Evolutionary conservation across 2,888 invertebrate species (phyloP).

Genomic region (Shargacucullia verbasci): DNA sequence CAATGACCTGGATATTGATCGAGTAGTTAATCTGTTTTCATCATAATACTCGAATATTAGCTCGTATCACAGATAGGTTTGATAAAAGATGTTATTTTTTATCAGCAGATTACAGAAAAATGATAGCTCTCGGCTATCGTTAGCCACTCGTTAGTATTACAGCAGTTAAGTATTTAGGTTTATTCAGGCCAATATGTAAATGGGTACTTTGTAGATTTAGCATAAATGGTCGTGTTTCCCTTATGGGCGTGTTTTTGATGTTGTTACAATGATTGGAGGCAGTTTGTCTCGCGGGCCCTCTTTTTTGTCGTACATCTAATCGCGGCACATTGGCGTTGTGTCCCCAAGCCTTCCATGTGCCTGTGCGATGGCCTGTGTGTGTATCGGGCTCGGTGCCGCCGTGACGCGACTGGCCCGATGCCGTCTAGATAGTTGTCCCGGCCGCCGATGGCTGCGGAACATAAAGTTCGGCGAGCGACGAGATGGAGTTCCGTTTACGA

Average conservation of each 20-base stretch:
- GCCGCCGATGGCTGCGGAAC: background rate
- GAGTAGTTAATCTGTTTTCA: no score
- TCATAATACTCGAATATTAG: no score
- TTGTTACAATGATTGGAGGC: background rate
- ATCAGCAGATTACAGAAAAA: no score
- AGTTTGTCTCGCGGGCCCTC: background rate
- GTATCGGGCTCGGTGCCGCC: background rate
- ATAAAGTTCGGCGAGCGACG: slow-evolving; percentile 1
- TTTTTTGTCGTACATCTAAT: background rate
- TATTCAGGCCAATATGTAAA: no score
- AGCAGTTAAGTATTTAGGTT: no score
- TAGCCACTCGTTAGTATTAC: no score
- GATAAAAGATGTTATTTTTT: no score
- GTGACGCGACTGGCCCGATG: slow-evolving; percentile 11
- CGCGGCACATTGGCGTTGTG: background rate
- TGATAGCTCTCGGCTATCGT: no score
- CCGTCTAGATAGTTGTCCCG: slow-evolving; percentile 19
- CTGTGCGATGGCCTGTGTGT: no score
- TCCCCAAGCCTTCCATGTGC: background rate
- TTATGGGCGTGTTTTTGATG: background rate
- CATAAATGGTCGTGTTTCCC: background rate
- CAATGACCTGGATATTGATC: no score
- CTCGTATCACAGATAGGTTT: no score
- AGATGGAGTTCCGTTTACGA: slow-evolving; percentile 37
- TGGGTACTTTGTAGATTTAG: no score